Conservation (phyloP, 2,113 vertebrate genomes). For the Urocynchramus pylzowi region DNA sequence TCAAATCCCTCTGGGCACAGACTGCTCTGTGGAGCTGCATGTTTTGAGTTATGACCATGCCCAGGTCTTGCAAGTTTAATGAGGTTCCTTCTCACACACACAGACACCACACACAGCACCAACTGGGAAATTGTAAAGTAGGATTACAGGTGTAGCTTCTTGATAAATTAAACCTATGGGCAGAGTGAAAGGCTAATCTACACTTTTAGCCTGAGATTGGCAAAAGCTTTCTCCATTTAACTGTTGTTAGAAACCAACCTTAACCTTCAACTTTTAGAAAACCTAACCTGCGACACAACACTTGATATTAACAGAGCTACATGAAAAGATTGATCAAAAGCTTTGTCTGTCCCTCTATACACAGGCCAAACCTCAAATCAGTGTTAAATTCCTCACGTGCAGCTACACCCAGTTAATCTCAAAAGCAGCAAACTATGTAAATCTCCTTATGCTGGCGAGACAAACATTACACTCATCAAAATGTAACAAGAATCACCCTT, state of each 20-base stretch:
- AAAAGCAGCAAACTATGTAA: conserved; percentile 72
- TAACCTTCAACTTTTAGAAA: conserved; percentile 37
- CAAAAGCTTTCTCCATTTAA: not conserved
- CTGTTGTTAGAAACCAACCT: not conserved
- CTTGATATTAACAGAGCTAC: conserved; percentile 24
- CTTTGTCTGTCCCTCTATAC: conserved; percentile 46
- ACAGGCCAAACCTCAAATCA: conserved; percentile 66
- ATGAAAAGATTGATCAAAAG: conserved; percentile 56
- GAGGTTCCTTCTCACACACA: not conserved
- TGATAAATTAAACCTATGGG: not conserved
- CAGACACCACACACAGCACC: not conserved
- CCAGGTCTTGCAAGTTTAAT: not conserved
- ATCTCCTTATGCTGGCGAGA: conserved; percentile 60
- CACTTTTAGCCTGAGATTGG: not conserved
- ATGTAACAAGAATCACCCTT: conserved; percentile 21
- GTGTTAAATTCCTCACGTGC: conserved; percentile 73
- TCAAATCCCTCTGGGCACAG: not conserved
- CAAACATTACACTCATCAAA: conserved; percentile 60
- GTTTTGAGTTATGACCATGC: not conserved
- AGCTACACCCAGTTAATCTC: conserved; percentile 73
- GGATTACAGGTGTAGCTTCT: not conserved
- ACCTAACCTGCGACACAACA: not conserved
- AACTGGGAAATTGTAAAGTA: not conserved
- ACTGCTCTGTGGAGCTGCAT: not conserved
- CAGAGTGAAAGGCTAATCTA: not conserved